Evolutionary conservation across 1,140 invertebrate species (phyloP), one percentile per base, ranked within the genome.

Genomic region (Drosophila ananassae): DNA sequence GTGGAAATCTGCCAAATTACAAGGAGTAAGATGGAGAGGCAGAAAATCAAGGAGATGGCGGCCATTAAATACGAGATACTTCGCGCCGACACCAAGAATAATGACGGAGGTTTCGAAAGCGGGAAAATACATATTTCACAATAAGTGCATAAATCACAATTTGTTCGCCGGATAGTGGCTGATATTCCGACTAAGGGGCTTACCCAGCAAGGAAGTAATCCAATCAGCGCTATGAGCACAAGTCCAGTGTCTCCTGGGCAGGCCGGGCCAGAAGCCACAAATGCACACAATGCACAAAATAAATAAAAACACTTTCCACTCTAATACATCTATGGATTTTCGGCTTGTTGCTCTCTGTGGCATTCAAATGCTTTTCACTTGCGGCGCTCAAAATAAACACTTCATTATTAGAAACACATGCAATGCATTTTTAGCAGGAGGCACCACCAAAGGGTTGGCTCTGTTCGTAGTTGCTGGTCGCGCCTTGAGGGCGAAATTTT

Each of bases 371-470:
- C 69, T 46, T 73, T 62, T 73, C 64, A 87, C 74, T 84, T 56
- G 62, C 60, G 72, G 24, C 46, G 62, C 76, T 63, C 52, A 87
- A 87, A 89, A 89, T 87, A 89, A 87, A 89, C 83, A 87, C 82
- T 87, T 82, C 79, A 78, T 82, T 87, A 87, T 87, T 87, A 82
- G 82, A 87, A 87, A 89, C 83, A 87, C 83, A 89, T 87, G 82
- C 30, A 50, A 34, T 12, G 30, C 44, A 69, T 50, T 46, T 57
- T 52, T 51, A 30, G 53, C 47, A 53, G 61, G 58, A 28, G 66
- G 55, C 55, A 61, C 52, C 53, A 39, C 32, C 41, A 67, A 68
- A 59, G 68, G 58, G 79, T 67, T 60, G 17, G 17, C 7, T 55
- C 55, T 21, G 34, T 17, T 58, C 25, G 25, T 50, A 12, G n/a